phyloP scores from a whole-genome alignment of 1,140 invertebrate species.

The Drosophila grimshawi region DNA sequence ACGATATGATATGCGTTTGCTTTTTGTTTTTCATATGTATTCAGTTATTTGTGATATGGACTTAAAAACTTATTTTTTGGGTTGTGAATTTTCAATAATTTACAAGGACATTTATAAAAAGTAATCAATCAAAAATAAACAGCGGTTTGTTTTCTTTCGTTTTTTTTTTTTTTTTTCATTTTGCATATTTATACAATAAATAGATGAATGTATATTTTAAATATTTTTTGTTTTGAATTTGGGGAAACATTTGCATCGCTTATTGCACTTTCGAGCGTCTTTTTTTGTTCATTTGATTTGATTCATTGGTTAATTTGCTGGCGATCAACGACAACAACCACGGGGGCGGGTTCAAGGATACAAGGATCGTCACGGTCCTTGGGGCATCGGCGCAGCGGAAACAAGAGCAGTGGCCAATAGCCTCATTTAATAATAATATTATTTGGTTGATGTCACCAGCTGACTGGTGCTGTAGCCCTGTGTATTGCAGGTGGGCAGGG shows the following conservation, averaged over 20 bases:
- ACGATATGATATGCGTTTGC: conserved; percentile 38
- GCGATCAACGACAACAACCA: not conserved
- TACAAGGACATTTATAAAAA: conserved; percentile 40
- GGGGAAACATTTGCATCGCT: conserved; percentile 64
- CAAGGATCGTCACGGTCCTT: too few species aligned
- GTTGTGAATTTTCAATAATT: conserved; percentile 22
- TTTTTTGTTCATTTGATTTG: conserved; percentile 38
- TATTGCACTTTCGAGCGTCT: conserved; percentile 79
- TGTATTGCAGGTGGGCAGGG: conserved; percentile 93
- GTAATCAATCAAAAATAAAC: conserved; percentile 58
- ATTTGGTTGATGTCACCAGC: conserved; percentile 93
- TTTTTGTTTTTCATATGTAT: conserved; percentile 35
- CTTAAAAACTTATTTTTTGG: conserved; percentile 8
- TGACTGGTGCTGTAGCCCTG: conserved; percentile 93
- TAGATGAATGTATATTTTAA: conserved; percentile 25
- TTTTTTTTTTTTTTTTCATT: conserved; percentile 18
- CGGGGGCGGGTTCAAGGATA: not conserved
- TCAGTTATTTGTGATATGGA: conserved; percentile 41
- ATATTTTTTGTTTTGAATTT: conserved; percentile 40
- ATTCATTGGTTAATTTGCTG: conserved; percentile 26
- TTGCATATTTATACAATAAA: conserved; percentile 47
- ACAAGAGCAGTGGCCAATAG: conserved; percentile 51
- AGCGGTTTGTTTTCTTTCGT: conserved; percentile 19
- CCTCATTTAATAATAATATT: conserved; percentile 86
- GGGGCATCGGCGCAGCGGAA: not conserved